Conservation (phyloP, 2,888 invertebrate species). For the Tridacna crocea region DNA sequence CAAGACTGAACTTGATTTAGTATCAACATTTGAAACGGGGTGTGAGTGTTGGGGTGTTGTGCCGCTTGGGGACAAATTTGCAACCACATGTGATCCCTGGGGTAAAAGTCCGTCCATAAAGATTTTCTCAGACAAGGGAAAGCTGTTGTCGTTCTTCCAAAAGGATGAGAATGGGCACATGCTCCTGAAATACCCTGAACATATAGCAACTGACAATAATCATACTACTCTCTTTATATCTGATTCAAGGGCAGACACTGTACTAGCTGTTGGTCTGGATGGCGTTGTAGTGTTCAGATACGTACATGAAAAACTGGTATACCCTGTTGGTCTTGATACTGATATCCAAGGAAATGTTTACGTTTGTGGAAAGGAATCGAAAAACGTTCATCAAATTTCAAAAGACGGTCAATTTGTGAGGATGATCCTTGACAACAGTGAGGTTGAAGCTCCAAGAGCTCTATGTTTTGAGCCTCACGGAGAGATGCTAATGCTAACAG, state of each 20-base stretch:
- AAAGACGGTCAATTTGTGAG: slow-evolving; percentile 44
- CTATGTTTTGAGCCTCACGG: slow-evolving; percentile 54
- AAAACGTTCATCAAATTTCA: slow-evolving; percentile 55
- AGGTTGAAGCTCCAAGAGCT: slow-evolving; percentile 42
- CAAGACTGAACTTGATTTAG: slow-evolving; percentile 33
- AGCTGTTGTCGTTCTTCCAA: slow-evolving; percentile 45
- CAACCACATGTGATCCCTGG: slow-evolving; percentile 59
- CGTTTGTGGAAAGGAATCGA: slow-evolving; percentile 59
- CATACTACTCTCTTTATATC: slow-evolving; percentile 44
- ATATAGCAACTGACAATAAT: slow-evolving; percentile 45
- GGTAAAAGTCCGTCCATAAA: slow-evolving; percentile 50
- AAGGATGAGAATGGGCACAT: slow-evolving; percentile 43
- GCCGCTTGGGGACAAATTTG: slow-evolving; percentile 46
- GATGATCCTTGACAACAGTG: slow-evolving; percentile 37
- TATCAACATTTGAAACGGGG: slow-evolving; percentile 44
- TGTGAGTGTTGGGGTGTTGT: slow-evolving; percentile 59
- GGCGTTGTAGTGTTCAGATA: slow-evolving; percentile 53
- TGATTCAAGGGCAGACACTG: slow-evolving; percentile 36
- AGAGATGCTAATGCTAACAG: slow-evolving; percentile 50
- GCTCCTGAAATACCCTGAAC: slow-evolving; percentile 53
- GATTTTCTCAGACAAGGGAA: slow-evolving; percentile 46
- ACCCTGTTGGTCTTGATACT: slow-evolving; percentile 46
- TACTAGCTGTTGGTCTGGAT: slow-evolving; percentile 40
- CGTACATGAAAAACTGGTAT: slow-evolving; percentile 38
- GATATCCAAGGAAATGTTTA: slow-evolving; percentile 58